phyloP scores from a whole-genome alignment of 2,888 invertebrate genomes.

The Oeneis ivallda region DNA sequence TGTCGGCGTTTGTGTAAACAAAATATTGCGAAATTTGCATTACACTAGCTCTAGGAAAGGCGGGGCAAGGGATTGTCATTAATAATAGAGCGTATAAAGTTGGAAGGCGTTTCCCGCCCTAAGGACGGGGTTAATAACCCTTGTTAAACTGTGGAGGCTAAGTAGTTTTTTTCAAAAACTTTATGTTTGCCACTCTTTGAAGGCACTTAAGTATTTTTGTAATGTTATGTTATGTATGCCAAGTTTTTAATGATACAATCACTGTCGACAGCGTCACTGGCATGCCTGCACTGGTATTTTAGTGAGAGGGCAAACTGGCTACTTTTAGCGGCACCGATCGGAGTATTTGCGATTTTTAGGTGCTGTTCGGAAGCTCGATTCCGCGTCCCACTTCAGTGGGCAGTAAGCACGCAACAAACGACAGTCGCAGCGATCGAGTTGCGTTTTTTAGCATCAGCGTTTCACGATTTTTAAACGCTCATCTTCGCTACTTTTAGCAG shows the following conservation, averaged over 20 bases:
- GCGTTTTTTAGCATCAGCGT: too few species aligned
- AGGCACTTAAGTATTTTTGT: constrained; percentile 5
- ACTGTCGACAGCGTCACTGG: too few species aligned
- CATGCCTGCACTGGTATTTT: background rate
- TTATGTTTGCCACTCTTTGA: constrained; percentile 10
- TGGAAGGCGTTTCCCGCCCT: constrained; percentile 71
- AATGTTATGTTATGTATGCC: background rate
- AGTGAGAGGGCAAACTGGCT: too few species aligned
- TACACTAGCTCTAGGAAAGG: constrained; percentile 65
- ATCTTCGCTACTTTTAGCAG: too few species aligned
- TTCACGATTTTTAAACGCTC: too few species aligned
- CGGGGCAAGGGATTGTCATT: constrained; percentile 73
- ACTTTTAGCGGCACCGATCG: too few species aligned
- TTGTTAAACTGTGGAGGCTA: constrained; percentile 49
- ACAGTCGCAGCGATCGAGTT: too few species aligned
- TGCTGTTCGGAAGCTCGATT: too few species aligned
- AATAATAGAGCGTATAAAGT: constrained; percentile 77
- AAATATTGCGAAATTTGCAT: constrained; percentile 78
- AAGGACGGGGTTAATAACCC: constrained; percentile 72
- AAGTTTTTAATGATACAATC: too few species aligned
- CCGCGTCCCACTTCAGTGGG: too few species aligned
- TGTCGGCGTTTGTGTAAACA: constrained; percentile 57
- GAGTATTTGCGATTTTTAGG: too few species aligned
- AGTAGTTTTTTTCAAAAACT: constrained; percentile 57
- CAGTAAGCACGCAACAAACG: too few species aligned